Evolutionary conservation across 2,888 invertebrate genomes (phyloP).

Genomic region (Hartigia nigra): DNA sequence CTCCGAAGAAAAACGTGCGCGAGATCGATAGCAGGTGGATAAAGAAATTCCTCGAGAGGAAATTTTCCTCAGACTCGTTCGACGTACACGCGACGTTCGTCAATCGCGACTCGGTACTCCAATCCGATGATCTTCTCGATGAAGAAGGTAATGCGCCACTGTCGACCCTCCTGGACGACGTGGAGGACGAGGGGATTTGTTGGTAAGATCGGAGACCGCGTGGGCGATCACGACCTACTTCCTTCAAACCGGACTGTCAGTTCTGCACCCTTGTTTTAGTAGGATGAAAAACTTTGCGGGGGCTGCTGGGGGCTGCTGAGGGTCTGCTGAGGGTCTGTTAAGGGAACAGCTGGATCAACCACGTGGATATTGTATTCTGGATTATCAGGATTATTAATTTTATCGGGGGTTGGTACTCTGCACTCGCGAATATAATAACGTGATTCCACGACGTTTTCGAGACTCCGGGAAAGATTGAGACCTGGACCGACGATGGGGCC

Average conservation of each 20-base stretch:
- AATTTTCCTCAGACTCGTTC: neutral
- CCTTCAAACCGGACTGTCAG: slow-evolving; percentile 12
- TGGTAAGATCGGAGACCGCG: slow-evolving; percentile 17
- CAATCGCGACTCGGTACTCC: slow-evolving; percentile 10
- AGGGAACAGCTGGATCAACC: neutral
- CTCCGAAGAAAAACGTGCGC: neutral
- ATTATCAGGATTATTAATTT: neutral
- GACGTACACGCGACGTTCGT: slow-evolving; percentile 3
- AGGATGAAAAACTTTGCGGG: neutral
- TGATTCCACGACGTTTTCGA: slow-evolving; percentile 34
- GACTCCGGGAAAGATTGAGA: slow-evolving; percentile 57
- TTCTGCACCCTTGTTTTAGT: slow-evolving; percentile 2
- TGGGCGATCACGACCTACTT: slow-evolving; percentile 48
- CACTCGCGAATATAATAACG: neutral
- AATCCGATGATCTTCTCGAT: slow-evolving; percentile 34
- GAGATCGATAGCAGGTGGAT: neutral
- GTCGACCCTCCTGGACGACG: slow-evolving; percentile 38
- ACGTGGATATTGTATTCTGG: neutral
- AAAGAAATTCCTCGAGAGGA: neutral
- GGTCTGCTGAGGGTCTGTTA: too few relatives aligned
- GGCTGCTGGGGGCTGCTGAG: too few relatives aligned
- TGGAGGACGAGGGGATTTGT: slow-evolving; percentile 12
- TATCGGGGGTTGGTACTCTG: neutral
- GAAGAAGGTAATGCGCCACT: slow-evolving; percentile 44
- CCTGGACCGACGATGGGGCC: slow-evolving; percentile 46